Evolutionary conservation across 2,888 invertebrate genomes (phyloP).

Genomic region (Sthenelais limicola): DNA sequence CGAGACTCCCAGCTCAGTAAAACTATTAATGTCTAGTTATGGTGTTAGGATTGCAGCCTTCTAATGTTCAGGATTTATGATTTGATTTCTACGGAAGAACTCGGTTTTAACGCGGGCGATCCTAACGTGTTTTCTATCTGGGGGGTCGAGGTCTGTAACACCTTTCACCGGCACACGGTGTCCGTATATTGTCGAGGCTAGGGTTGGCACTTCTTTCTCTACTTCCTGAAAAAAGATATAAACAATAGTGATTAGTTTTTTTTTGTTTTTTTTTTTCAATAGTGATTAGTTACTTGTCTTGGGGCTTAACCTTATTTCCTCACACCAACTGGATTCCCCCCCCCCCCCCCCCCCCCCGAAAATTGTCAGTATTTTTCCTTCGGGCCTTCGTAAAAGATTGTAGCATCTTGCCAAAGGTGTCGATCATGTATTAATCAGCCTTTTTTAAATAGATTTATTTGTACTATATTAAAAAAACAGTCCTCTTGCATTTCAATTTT

Average conservation of each 20-base stretch:
- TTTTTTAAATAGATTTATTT: too few relatives aligned
- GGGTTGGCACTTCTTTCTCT: slow-evolving; percentile 64
- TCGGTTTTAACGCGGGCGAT: slow-evolving; percentile 67
- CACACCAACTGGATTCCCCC: too few relatives aligned
- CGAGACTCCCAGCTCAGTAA: too few relatives aligned
- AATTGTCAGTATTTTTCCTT: too few relatives aligned
- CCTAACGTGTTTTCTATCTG: slow-evolving; percentile 67
- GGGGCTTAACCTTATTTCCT: slow-evolving; percentile 1
- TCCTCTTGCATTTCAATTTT: too few relatives aligned
- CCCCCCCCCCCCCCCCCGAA: too few relatives aligned
- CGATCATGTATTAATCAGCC: too few relatives aligned
- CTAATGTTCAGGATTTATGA: slow-evolving; percentile 25
- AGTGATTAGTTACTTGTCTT: not conserved
- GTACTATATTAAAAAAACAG: too few relatives aligned
- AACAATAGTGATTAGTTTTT: not conserved
- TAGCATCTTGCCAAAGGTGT: too few relatives aligned
- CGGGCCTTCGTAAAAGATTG: too few relatives aligned
- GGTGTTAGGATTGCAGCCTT: too few relatives aligned
- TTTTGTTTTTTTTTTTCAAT: not conserved
- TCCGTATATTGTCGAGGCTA: slow-evolving; percentile 69
- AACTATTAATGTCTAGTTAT: too few relatives aligned
- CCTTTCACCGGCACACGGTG: slow-evolving; percentile 55
- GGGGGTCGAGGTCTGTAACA: slow-evolving; percentile 58
- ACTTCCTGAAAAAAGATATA: slow-evolving; percentile 62
- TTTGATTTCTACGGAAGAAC: slow-evolving; percentile 67